Base-by-base conservation (phyloP, 2,888 invertebrate genomes). In the Himalopsyche kuldschensis region DNA sequence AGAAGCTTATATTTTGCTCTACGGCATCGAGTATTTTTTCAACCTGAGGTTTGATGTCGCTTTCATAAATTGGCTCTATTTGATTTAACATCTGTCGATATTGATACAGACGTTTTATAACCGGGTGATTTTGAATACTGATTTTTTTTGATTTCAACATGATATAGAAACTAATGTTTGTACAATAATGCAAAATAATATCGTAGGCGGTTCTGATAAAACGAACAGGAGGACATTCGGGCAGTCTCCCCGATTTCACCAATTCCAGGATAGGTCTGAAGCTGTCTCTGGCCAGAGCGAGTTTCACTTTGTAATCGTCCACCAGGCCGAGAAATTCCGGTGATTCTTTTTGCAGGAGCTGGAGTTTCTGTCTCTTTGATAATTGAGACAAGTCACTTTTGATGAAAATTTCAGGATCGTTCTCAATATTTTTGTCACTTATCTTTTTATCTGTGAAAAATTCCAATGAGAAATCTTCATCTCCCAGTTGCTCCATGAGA, bases 121-220 rank as follows among this genome's bases (percentile, higher is more conserved):
- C 94, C n/a, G 99, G 98, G 92, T 99, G 99, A 87, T 95, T 94
- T 87, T 94, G 94, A 30, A 96, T 92, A 81, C 93, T 92, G 30
- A 93, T 90, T 87, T 94, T 94, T 88, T 95, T 95, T 81, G 96
- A 93, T 91, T 97, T 97, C 20, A 98, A 90, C 87, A 96, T 92
- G 87, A 98, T 89, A 89, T 98, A 98, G 90, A 96, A 97, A 78
- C 94, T 93, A 55, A 98, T 94, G 89, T 98, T 98, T 30, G 95
- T 94, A 87, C 96, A 96, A 89, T 98, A 98, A 88, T 97, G 97
- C 88, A 93, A 93, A 87, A 95, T 92, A 47, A 96, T 89, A 87
- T 94, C 92, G 88, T 94, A 94, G 88, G 95, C 95, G 11, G 94
- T 93, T 88, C 93, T 92, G 0, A 97, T 91, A 90, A 96, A 97